Base-by-base conservation (phyloP, 2,888 invertebrate species). In the Apomyelois bistriatella region DNA sequence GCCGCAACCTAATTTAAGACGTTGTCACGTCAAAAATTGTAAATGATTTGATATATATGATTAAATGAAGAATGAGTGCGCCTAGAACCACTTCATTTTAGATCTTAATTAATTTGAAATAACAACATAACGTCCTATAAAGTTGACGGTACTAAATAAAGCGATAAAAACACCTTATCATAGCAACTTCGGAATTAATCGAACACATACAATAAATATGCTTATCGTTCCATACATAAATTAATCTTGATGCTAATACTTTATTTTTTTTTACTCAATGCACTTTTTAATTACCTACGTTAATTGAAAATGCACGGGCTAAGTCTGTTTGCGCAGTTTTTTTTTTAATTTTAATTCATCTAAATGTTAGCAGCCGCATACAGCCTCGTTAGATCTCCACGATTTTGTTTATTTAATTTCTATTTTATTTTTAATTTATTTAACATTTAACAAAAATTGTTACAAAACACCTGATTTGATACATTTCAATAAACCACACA, bases 241-340 rank as follows among this genome's bases (percentile, higher is more conserved):
- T 85, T 85, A 85, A 85, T 85, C 82, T 80, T 63, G 69, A 68
- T 70, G 70, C 76, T 81, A 85, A 81, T 79, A 82, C 79, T 72
- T 76, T 80, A 78, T 76, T 81, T 76, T 76, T 69, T 76, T 83
- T 76, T 68, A 71, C 73, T 74, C 75, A 78, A 74, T 67, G 69
- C 67, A 74, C 70, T 83, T 86, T 80, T 88, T 87, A 87, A 88
- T 88, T 88, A 85, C 76, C 72, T 70, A 76, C 74, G 82, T 85
- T 87, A 88, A 88, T 88, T 86, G 84, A 85, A 87, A 72, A 66
- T 72, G 70, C 72, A 74, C 68, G 60, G 54, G 59, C 3, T 55
- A 59, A 63, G 65, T 62, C 65, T 58, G 58, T 65, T 61, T 61
- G 58, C 58, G 54, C 58, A 64, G 53, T 53, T 63, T 62, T 60